Evolutionary conservation across 2,797 vertebrate species (phyloP).

Genomic region (Stomatorhinus walkeri): DNA sequence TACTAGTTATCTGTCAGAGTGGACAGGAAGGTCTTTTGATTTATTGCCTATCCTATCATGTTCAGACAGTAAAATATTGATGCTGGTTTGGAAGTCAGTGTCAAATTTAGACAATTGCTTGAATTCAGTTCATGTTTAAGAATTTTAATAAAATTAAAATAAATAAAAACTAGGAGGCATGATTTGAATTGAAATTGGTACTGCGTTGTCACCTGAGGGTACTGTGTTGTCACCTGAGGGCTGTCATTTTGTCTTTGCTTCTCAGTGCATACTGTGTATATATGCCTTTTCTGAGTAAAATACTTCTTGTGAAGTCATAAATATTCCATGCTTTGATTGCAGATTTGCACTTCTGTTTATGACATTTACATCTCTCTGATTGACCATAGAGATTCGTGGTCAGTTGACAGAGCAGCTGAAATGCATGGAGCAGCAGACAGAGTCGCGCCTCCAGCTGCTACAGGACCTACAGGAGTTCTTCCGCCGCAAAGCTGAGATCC

Average conservation of each 20-base stretch:
- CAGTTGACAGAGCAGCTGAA: conserved; percentile 97
- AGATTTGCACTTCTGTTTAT: not conserved
- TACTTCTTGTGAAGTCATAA: not conserved
- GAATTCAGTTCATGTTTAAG: not conserved
- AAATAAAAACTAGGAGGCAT: not conserved
- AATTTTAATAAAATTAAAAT: not conserved
- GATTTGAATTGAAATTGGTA: not conserved
- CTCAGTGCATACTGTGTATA: not conserved
- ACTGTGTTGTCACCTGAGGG: not conserved
- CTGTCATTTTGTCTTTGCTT: not conserved
- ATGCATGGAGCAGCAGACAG: conserved; percentile 95
- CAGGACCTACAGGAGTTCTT: conserved; percentile 99
- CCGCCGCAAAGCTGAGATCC: conserved; percentile 92
- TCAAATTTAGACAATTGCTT: not conserved
- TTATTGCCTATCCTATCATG: not conserved
- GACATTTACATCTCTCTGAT: conserved; percentile 26
- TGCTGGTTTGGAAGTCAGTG: not conserved
- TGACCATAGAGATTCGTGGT: conserved; percentile 80
- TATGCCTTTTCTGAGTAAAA: not conserved
- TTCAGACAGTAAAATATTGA: not conserved
- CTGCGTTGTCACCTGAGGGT: not conserved
- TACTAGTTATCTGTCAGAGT: not conserved
- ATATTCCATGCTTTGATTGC: not conserved
- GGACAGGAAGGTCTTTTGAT: not conserved
- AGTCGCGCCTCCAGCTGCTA: conserved; percentile 88